phyloP scores from a whole-genome alignment of 2,888 invertebrate species.

The Lithophane leautieri region DNA sequence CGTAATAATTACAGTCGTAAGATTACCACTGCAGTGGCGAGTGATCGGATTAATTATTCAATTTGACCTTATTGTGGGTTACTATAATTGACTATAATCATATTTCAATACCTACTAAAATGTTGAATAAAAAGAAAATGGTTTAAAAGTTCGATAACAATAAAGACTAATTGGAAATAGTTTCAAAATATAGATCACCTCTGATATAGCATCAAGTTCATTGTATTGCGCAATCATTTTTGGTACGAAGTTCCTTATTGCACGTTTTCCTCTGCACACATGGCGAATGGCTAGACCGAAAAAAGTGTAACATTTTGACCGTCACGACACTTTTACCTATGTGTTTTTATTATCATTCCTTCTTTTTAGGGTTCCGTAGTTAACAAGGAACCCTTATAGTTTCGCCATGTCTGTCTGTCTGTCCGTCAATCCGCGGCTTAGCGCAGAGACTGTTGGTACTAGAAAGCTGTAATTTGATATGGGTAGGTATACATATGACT shows the following conservation, averaged over 20 bases:
- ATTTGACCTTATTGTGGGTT: conserved; percentile 36
- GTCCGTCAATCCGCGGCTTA: no score
- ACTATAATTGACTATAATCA: neutral
- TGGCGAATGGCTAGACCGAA: neutral
- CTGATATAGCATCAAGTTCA: neutral
- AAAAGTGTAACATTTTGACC: no score
- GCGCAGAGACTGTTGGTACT: no score
- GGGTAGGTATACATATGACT: no score
- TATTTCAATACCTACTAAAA: conserved; percentile 10
- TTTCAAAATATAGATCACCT: neutral
- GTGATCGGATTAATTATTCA: conserved; percentile 43
- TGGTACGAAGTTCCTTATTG: neutral
- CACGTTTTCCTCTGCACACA: neutral
- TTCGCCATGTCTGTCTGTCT: no score
- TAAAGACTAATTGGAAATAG: neutral
- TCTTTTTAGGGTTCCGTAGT: no score
- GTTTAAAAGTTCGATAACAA: conserved; percentile 3
- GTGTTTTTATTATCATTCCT: no score
- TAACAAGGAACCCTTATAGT: no score
- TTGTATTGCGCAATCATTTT: neutral
- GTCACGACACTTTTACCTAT: no score
- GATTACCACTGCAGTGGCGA: conserved; percentile 44
- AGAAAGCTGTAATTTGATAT: no score
- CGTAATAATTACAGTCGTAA: conserved; percentile 8
- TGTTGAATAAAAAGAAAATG: conserved; percentile 8